Evolutionary conservation across 2,888 invertebrate genomes (phyloP), one percentile per base, ranked within the genome.

Genomic region (Parnassius smintheus): DNA sequence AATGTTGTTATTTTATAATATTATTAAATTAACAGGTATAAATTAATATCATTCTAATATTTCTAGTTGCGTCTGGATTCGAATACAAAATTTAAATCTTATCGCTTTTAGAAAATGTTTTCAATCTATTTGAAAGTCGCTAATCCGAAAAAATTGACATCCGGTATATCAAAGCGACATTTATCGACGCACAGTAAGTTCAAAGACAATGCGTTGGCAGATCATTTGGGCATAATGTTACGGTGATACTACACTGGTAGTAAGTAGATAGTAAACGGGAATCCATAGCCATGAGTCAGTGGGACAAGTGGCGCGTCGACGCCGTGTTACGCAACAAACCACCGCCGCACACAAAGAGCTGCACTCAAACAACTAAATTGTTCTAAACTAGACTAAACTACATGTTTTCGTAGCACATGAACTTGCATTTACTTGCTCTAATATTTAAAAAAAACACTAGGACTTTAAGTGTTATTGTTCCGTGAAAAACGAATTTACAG

Each of bases 161-260:
- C 70, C 70, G 74, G 74, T 85, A 85, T 85, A 88, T 85, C 83
- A 87, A 71, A 76, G 78, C 73, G 77, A 85, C 84, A 82, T 86
- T 88, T 81, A 88, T 86, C 79, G 78, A 74, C 71, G 75, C 78
- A 84, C 84, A 85, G 82, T 87, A 82, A 87, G 86, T 85, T 85
- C 83, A 86, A 86, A 88, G 86, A 88, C 87, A 89, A 87, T 87
- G 89, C 87, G 88, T 88, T 88, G 86, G 88, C 85, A 85, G 88
- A 86, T 85, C 82, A 81, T 88, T 88, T 88, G 86, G 84, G 83
- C 81, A 87, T 86, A 87, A 83, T 84, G 78, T 81, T 83, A 76
- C 76, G 74, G 76, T 77, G 82, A 80, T 83, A 83, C 81, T 84
- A 78, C 77, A 74, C 69, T 72, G 70, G 75, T 77, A 69, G 69